phyloP scores from a whole-genome alignment of 2,888 invertebrate genomes.

The Heliconius sara region DNA sequence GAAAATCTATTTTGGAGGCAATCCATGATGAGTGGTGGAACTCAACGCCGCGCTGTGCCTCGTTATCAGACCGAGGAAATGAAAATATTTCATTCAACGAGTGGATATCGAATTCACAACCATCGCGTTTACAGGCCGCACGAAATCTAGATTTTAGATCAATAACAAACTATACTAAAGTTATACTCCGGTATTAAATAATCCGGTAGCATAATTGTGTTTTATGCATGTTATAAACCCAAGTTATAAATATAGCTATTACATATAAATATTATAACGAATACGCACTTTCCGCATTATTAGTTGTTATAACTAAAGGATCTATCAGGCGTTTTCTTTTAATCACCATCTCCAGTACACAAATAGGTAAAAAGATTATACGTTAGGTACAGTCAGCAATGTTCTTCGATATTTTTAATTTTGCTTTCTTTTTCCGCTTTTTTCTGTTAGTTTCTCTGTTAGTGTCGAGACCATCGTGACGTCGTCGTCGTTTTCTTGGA shows the following conservation, averaged over 20 bases:
- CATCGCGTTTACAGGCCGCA: no score
- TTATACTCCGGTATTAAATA: neutral
- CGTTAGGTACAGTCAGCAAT: constrained; percentile 61
- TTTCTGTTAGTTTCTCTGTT: no score
- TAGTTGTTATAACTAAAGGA: constrained; percentile 35
- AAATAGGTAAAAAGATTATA: constrained; percentile 78
- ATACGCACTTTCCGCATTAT: constrained; percentile 11
- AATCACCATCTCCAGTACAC: constrained; percentile 76
- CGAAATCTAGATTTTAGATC: neutral
- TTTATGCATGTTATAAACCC: neutral
- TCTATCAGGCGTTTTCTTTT: constrained; percentile 71
- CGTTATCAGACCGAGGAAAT: no score
- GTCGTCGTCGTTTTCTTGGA: no score
- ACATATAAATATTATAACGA: constrained; percentile 14
- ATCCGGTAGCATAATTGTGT: neutral
- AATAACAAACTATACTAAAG: neutral
- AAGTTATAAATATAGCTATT: constrained; percentile 1
- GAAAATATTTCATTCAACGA: neutral
- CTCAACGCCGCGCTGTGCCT: neutral
- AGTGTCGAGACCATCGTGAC: no score
- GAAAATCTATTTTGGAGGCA: neutral
- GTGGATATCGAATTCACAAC: neutral
- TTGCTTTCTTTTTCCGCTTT: no score
- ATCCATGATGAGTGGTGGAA: no score
- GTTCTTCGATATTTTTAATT: constrained; percentile 26